Evolutionary conservation across 1,140 invertebrate species (phyloP), one percentile per base, ranked within the genome.

Genomic region (Euwallacea similis): DNA sequence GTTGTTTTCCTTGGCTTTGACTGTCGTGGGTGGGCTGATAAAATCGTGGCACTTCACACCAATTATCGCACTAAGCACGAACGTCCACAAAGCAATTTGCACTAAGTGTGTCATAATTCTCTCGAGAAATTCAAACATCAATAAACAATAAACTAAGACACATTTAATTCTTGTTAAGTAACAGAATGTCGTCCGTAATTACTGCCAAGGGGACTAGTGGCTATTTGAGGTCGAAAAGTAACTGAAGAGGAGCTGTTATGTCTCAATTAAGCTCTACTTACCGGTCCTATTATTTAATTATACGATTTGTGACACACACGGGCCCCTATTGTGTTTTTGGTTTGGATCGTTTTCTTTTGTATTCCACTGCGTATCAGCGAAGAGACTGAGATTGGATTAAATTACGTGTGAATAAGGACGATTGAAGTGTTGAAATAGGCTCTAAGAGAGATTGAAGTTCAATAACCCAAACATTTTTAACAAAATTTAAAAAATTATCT

Each of bases 1-100:
- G 66, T 91, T 88, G 78, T 91, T 91, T 79, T 91, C 88, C 63
- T 85, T 87, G 7, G 86, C 88, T 79, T 90, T 91, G 8, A 92
- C 87, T n/a, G 86, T 90, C 2, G 89, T 90, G 0, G 90, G 87
- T 11, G 86, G 82, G 81, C 87, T 88, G 74, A 86, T 84, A 76
- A 86, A 85, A 13, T 80, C 78, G n/a, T 66, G 69, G 8, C 65
- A 69, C 21, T 59, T 56, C 8, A 59, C 69, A 64, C 53, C 21
- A 33, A 33, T 73, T 11, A 15, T 44, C 44, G 65, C 60, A 64
- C 55, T 56, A 42, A 63, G 44, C 6, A 41, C 21, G 0, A 70
- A 50, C 9, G 56, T 61, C 16, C 56, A 68, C 7, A 50, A 11
- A 15, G 60, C 56, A 47, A 66, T 11, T 15, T 11, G 42, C 11